Percentiles rank a stretch among this genome's conserved stretches.
These are phyloP conservation scores for Rhynchophorus ferrugineus DNA, from an alignment of 1,140 invertebrate genomes.

Conservation along the genomic window DNA sequence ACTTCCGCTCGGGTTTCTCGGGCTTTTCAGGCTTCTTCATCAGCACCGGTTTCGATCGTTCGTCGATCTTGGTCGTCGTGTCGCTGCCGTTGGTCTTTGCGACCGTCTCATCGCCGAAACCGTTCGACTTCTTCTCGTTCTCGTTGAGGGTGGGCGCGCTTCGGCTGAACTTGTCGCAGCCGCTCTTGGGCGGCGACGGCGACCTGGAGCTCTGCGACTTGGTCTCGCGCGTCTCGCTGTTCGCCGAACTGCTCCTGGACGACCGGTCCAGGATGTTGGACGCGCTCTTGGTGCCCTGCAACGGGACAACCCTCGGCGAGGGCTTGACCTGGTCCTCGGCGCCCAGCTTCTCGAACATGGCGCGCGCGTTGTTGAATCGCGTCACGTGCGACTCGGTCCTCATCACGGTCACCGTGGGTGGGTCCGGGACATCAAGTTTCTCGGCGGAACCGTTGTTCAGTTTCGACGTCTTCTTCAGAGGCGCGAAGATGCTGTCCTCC, in stretches of 20 bases:
- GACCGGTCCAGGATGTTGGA: constrained; percentile 34
- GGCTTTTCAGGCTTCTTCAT: constrained; percentile 61
- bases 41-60: constrained; percentile 41
- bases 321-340: constrained; percentile 47
- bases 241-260: constrained; percentile 35
- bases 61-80: constrained; percentile 27
- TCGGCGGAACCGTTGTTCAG: constrained; percentile 42
- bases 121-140: constrained; percentile 29
- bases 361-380: constrained; percentile 85
- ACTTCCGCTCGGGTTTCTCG: constrained; percentile 72
- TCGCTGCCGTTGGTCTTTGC: constrained; percentile 43
- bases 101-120: constrained; percentile 36
- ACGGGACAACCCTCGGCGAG: constrained; percentile 27
- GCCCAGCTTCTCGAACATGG: constrained; percentile 87
- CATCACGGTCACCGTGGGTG: constrained; percentile 60
- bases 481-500: constrained; percentile 38
- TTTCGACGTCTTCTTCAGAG: constrained; percentile 39
- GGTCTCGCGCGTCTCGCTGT: constrained; percentile 33
- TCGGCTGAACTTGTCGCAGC: constrained; percentile 21
- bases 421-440: constrained; percentile 38
- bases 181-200: constrained; percentile 30
- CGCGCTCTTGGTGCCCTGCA: constrained; percentile 39
- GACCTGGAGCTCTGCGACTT: constrained; percentile 32
- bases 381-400: constrained; percentile 82
- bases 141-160: constrained; percentile 27